A percentile compares a stretch with the other conserved stretches of the same genome.
phyloP scores from a whole-genome alignment of 92 coral and sea anemone genomes.

The Phymanthus crucifer region DNA sequence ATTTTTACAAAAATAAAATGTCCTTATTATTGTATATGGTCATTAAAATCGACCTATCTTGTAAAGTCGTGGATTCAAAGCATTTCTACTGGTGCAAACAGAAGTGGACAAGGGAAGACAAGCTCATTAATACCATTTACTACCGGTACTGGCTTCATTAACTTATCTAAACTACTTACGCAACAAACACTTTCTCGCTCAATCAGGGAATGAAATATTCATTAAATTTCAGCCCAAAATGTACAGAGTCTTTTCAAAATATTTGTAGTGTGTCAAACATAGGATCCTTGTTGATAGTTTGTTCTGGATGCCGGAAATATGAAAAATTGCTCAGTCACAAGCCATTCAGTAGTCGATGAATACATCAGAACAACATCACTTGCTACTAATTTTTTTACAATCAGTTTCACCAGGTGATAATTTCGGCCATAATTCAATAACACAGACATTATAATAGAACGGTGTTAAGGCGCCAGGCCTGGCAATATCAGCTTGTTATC shows the following conservation, averaged over 20 bases:
- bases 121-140: slow-evolving; percentile 3
- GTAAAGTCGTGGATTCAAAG: slow-evolving; percentile 25
- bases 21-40: slow-evolving; percentile 27
- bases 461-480: slow-evolving; percentile 1
- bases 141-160: slow-evolving; percentile 15
- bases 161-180: slow-evolving; percentile 10
- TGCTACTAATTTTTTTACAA: neutral
- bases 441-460: neutral
- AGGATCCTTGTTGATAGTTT: slow-evolving; percentile 3
- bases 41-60: slow-evolving; percentile 45
- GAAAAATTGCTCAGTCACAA: slow-evolving; percentile 6
- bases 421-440: slow-evolving; percentile 10
- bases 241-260: slow-evolving; percentile 11
- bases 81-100: neutral
- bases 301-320: slow-evolving; percentile 3
- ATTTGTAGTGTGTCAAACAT: slow-evolving; percentile 10
- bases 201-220: slow-evolving; percentile 12
- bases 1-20: slow-evolving; percentile 5
- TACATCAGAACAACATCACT: neutral
- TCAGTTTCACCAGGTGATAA: slow-evolving; percentile 8
- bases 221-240: neutral
- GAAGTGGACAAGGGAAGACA: neutral
- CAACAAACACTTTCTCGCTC: slow-evolving; percentile 10
- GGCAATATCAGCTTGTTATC: neutral
- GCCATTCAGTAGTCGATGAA: neutral